These are phyloP conservation scores for Wiebesia pumilae DNA, from an alignment of 1,140 invertebrate species.

Conservation along the genomic window DNA sequence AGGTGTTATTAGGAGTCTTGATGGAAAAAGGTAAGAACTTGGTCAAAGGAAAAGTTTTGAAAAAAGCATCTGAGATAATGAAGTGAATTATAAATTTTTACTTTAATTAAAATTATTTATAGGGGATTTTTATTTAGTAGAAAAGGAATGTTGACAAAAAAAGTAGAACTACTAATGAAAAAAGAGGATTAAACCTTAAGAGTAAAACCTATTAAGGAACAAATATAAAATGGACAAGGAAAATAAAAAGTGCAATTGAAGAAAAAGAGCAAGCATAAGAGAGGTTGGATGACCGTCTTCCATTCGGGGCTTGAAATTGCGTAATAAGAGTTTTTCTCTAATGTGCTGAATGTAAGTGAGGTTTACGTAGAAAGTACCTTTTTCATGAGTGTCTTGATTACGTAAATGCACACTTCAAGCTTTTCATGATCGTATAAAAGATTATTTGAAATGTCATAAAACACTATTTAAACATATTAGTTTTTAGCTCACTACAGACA, in stretches of 20 bases:
- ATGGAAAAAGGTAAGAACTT: no score
- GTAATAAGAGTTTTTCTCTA: conserved; percentile 14
- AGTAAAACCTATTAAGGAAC: no score
- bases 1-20: no score
- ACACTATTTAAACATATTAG: neutral
- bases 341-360: neutral
- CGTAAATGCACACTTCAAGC: neutral
- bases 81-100: no score
- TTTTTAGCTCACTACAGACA: neutral
- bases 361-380: neutral
- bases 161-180: no score
- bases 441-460: neutral
- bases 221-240: neutral
- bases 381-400: conserved; percentile 12
- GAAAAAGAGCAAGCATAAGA: neutral
- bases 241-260: neutral
- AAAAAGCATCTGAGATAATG: no score
- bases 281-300: neutral
- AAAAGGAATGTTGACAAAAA: no score
- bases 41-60: no score
- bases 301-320: neutral
- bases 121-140: no score
- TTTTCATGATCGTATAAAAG: neutral
- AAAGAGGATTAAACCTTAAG: no score
- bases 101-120: no score